Evolutionary conservation across 1,140 invertebrate genomes (phyloP), one percentile per base, ranked within the genome.

Genomic region (Drosophila dunni): DNA sequence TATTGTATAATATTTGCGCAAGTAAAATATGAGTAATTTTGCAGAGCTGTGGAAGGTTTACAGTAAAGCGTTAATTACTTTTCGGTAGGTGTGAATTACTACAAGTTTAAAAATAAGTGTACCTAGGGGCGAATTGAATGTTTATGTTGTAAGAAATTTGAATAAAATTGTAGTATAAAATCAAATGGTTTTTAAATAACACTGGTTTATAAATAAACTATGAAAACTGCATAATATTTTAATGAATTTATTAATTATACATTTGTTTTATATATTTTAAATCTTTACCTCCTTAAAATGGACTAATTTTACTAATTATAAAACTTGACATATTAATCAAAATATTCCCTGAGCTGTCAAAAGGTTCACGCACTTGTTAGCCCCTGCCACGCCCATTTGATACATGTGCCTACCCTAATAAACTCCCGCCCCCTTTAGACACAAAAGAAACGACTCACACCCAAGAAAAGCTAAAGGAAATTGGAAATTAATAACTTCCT

Each of bases 401-500:
- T 53, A 38, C 6, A 36, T 53, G 36, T 8, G 6, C 46, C 17
- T 40, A 13, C 10, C 10, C 58, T 79, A 85, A 85, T 85, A 70
- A 82, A 70, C 67, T 62, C 61, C 64, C 75, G 34, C 54, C 15
- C 24, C 7, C 5, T 33, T 15, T 34, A 34, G 38, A 58, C n/a
- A 50, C 29, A 56, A 61, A 20, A 63, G 24, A 54, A 61, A 74
- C 63, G 51, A 61, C 64, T 44, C 56, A 38, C 40, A 61, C 20
- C 51, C 34, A 46, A 7, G 33, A 15, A 62, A 53, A 36, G 17
- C 13, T 40, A 57, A 57, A 67, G 82, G 65, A 88, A 86, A 89
- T 83, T 79, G 51, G 79, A 83, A 71, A 79, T 71, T 86, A 88
- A 86, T 83, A 86, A 86, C 66, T 83, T 88, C 82, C 83, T 75